These are phyloP conservation scores for Pheosia tremula DNA, from an alignment of 2,888 invertebrate species.

Conservation along the genomic window DNA sequence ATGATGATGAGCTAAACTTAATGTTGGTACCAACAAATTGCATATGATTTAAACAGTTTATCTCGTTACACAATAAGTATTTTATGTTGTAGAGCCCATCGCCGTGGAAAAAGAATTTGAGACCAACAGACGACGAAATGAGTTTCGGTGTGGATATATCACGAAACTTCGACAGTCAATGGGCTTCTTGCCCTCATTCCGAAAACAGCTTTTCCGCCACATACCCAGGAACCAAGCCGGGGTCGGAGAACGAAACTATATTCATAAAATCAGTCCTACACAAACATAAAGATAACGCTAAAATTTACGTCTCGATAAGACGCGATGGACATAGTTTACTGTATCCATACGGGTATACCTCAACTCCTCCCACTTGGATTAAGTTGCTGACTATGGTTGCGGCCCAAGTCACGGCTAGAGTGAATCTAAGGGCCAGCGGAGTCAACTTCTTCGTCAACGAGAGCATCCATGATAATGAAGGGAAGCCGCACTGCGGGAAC, in stretches of 20 bases:
- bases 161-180: conserved; percentile 67
- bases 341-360: conserved; percentile 86
- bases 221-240: conserved; percentile 84
- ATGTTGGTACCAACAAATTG: no score
- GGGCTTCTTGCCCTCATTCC: conserved; percentile 50
- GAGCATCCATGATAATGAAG: conserved; percentile 58
- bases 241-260: conserved; percentile 87
- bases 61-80: not conserved
- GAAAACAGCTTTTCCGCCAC: conserved; percentile 50
- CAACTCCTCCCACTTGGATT: conserved; percentile 23
- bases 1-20: no score
- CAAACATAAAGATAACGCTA: conserved; percentile 72
- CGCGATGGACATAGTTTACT: conserved; percentile 87
- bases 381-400: conserved; percentile 46
- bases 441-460: conserved; percentile 59
- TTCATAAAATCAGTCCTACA: conserved; percentile 84
- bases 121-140: conserved; percentile 36
- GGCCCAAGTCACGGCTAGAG: conserved; percentile 52
- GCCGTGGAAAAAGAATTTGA: conserved; percentile 66
- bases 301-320: conserved; percentile 89
- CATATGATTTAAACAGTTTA: no score
- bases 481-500: conserved; percentile 63
- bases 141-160: conserved; percentile 68
- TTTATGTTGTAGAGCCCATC: conserved; percentile 38
- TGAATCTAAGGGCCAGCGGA: conserved; percentile 61